Evolutionary conservation across 2,888 invertebrate genomes (phyloP), one percentile per base, ranked within the genome.

Genomic region (Cephus sareptanus): DNA sequence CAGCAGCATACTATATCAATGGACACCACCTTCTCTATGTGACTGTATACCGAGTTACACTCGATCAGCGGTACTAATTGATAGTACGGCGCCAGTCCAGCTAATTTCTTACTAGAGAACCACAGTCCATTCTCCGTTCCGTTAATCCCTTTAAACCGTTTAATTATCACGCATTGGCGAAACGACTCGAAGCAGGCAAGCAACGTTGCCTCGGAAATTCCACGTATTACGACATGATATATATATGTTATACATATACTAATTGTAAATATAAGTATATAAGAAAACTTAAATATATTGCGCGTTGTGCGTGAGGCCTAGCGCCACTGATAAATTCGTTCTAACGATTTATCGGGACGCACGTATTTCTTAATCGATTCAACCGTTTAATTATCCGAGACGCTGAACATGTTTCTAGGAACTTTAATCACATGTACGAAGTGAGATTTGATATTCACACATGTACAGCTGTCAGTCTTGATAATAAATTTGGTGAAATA

Each of bases 301-400:
- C 23, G 56, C 56, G 23, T 56, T 23, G 23, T 3, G 23, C 56
- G 56, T 56, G 23, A 56, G 2, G 23, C 23, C 83, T 82, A 86
- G 85, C 87, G 86, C 85, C 86, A 86, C 81, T 81, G 81, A 86
- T 87, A 86, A 86, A 85, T 87, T 85, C 85, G 81, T 85, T 85
- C 77, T 81, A 37, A 71, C 78, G 75, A 79, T 23, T 23, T 56
- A 56, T 23, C 77, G 12, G 31, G 31, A 71, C 71, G 71, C 71
- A 34, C 31, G 71, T 34, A 31, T 71, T 71, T 33, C 79, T 83
- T 86, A 86, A 86, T 83, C 85, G 81, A 76, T 82, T 78, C 79
- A 81, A 84, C 83, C 84, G 81, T 83, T 84, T 86, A 86, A 86
- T 86, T 83, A 56, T 56, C 23, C 56, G 23, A 56, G 56, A 56